Conservation (phyloP, 2,113 vertebrate genomes). For the Phalacrocorax pelagicus region DNA sequence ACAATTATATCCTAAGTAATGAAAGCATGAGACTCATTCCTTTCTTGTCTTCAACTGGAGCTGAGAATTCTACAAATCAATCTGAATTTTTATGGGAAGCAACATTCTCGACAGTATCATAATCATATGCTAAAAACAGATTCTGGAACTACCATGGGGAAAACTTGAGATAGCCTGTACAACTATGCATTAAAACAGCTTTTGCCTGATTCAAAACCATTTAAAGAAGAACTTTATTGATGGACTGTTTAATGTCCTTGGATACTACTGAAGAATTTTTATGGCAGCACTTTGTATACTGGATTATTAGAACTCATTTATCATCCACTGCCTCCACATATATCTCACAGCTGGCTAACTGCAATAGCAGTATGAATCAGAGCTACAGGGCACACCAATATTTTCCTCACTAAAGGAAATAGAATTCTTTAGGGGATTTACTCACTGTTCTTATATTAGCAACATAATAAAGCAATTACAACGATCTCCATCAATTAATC, state of each 20-base stretch:
- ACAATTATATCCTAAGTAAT: neutral
- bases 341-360: slow-evolving; percentile 38
- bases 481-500: neutral
- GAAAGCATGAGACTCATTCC: neutral
- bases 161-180: slow-evolving; percentile 23
- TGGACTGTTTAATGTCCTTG: slow-evolving; percentile 47
- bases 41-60: neutral
- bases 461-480: neutral
- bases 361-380: slow-evolving; percentile 49
- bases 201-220: slow-evolving; percentile 1
- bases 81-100: neutral
- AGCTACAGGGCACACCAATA: slow-evolving; percentile 6
- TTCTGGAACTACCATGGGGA: slow-evolving; percentile 36
- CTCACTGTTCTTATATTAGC: slow-evolving; percentile 18
- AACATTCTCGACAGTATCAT: neutral
- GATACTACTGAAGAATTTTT: slow-evolving; percentile 49
- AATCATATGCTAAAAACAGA: slow-evolving; percentile 30
- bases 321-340: slow-evolving; percentile 14
- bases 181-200: slow-evolving; percentile 5
- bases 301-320: slow-evolving; percentile 43
- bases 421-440: neutral
- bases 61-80: neutral
- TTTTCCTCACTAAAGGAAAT: slow-evolving; percentile 44
- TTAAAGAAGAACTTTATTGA: slow-evolving; percentile 30
- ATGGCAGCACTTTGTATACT: slow-evolving; percentile 40